Evolutionary conservation across 2,888 invertebrate species (phyloP).

Genomic region (Melinaea marsaeus): DNA sequence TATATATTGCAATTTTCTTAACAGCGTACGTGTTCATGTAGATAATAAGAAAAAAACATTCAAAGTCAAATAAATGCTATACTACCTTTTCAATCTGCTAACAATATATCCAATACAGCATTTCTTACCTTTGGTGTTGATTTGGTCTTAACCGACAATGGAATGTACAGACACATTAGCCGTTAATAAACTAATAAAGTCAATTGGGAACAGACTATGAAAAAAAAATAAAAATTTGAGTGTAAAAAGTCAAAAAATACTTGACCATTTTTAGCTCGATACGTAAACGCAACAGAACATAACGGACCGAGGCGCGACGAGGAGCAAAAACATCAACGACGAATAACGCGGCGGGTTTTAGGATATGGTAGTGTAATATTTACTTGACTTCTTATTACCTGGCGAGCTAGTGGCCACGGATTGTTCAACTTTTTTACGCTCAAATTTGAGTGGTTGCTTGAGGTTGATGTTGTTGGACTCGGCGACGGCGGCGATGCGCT

Average conservation of each 20-base stretch:
- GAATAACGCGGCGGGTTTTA: constrained; percentile 54
- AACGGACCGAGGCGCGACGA: constrained; percentile 49
- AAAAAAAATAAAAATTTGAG: constrained; percentile 69
- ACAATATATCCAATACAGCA: constrained; percentile 53
- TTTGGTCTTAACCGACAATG: constrained; percentile 68
- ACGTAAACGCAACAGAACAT: constrained; percentile 68
- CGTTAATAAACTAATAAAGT: constrained; percentile 53
- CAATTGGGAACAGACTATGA: constrained; percentile 57
- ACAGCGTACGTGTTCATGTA: constrained; percentile 16
- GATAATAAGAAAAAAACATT: constrained; percentile 30
- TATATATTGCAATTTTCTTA: constrained; percentile 13
- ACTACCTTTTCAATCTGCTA: constrained; percentile 72
- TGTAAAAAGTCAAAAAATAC: constrained; percentile 79
- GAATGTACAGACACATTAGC: constrained; percentile 67
- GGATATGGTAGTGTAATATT: constrained; percentile 79
- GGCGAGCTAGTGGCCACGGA: constrained; percentile 80
- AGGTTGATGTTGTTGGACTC: constrained; percentile 90
- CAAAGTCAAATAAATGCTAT: constrained; percentile 79
- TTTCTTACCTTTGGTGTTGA: constrained; percentile 73
- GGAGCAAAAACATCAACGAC: constrained; percentile 21
- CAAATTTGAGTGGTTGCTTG: constrained; percentile 85
- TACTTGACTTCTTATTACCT: constrained; percentile 80
- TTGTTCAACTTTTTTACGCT: constrained; percentile 81
- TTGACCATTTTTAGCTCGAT: constrained; percentile 78
- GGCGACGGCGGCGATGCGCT: constrained; percentile 91